Evolutionary conservation across 1,140 invertebrate genomes (phyloP).

Genomic region (Leptonema lineaticorne): DNA sequence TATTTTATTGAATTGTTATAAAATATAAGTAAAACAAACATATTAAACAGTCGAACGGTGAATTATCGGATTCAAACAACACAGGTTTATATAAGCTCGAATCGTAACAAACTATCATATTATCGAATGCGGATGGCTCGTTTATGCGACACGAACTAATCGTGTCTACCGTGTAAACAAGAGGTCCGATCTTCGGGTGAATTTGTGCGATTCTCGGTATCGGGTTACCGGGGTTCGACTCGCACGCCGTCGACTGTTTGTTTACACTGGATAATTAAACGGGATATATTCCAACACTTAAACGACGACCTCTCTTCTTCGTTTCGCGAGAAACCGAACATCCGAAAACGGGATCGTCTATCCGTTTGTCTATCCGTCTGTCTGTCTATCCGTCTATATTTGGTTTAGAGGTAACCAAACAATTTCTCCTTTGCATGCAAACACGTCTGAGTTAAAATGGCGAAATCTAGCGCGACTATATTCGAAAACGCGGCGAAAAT

Average conservation of each 20-base stretch:
- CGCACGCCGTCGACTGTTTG: not conserved
- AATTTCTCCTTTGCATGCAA: too few species aligned
- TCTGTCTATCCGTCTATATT: not conserved
- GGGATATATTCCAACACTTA: not conserved
- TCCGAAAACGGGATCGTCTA: not conserved
- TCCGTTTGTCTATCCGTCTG: not conserved
- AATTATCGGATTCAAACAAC: too few species aligned
- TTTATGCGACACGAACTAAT: not conserved
- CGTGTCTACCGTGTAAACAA: not conserved
- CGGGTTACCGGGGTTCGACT: not conserved
- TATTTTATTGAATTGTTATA: too few species aligned
- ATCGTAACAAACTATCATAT: not conserved
- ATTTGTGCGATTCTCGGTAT: not conserved
- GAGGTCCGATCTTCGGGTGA: not conserved
- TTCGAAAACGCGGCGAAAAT: too few species aligned
- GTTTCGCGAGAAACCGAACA: not conserved
- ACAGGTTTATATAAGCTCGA: too few species aligned
- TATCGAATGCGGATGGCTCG: not conserved
- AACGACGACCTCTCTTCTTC: not conserved
- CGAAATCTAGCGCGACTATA: too few species aligned
- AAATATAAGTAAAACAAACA: too few species aligned
- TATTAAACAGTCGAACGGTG: too few species aligned
- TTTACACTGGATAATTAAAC: constrained; percentile 25
- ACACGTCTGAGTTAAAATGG: too few species aligned
- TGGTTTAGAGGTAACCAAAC: not conserved